These are phyloP conservation scores for Monochamus alternatus DNA, from an alignment of 2,888 invertebrate species.

Conservation along the genomic window DNA sequence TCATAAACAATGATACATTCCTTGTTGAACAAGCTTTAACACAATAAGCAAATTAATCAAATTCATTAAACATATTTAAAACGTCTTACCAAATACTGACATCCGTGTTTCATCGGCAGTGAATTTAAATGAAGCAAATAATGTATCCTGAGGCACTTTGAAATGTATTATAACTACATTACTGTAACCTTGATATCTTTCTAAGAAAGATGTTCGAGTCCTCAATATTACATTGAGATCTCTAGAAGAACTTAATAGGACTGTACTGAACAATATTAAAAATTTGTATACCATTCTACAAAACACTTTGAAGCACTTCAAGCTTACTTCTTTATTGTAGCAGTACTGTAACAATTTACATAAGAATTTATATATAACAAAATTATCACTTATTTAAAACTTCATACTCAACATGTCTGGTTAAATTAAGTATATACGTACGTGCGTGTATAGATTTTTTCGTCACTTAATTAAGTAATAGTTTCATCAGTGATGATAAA, in stretches of 20 bases:
- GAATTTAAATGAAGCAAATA: slow-evolving; percentile 66
- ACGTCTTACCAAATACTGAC: slow-evolving; percentile 65
- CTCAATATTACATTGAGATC: slow-evolving; percentile 55
- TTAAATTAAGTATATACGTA: background rate
- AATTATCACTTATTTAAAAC: background rate
- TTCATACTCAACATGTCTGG: background rate
- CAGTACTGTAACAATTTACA: background rate
- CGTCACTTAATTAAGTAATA: no score
- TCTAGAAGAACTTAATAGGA: slow-evolving; percentile 12
- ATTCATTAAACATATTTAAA: slow-evolving; percentile 1
- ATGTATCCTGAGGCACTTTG: slow-evolving; percentile 64
- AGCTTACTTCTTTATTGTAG: background rate
- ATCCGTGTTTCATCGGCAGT: slow-evolving; percentile 63
- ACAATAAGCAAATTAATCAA: background rate
- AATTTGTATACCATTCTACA: background rate
- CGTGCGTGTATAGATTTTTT: background rate
- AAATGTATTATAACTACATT: slow-evolving; percentile 66
- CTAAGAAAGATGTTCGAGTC: slow-evolving; percentile 60
- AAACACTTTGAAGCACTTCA: background rate
- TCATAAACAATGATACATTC: slow-evolving; percentile 81
- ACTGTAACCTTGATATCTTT: slow-evolving; percentile 64
- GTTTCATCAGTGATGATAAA: no score
- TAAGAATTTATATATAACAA: no score
- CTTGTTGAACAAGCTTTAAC: slow-evolving; percentile 62
- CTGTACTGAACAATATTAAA: slow-evolving; percentile 2